Conservation (phyloP, 1,140 invertebrate genomes). For the Goniozus legneri region DNA sequence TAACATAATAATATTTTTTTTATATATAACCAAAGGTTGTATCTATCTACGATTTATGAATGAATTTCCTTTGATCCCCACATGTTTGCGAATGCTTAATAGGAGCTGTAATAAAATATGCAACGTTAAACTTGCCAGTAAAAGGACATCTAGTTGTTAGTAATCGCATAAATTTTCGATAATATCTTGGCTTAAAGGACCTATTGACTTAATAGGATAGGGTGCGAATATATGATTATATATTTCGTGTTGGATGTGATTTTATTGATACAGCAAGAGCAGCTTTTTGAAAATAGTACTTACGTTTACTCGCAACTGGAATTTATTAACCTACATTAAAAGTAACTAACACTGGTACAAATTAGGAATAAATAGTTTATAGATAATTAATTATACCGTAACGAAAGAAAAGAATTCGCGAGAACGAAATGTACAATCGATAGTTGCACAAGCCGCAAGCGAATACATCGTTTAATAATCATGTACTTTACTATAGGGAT, state of each 20-base stretch:
- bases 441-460: constrained; percentile 11
- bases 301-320: constrained; percentile 1
- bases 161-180: constrained; percentile 1
- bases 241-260: constrained; percentile 6
- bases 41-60: constrained; percentile 24
- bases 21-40: constrained; percentile 34
- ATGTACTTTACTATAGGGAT: constrained; percentile 34
- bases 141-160: constrained; percentile 10
- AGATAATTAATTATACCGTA: constrained; percentile 9
- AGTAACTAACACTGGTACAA: constrained; percentile 9
- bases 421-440: constrained; percentile 12
- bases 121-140: constrained; percentile 24
- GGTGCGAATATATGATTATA: constrained; percentile 8
- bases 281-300: not conserved
- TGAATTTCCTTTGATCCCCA: constrained; percentile 10
- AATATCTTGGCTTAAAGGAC: constrained; percentile 1
- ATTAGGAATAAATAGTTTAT: not conserved
- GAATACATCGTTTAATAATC: constrained; percentile 17
- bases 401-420: constrained; percentile 11
- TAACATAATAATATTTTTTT: constrained; percentile 26
- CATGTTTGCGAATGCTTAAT: constrained; percentile 16
- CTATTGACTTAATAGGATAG: not conserved
- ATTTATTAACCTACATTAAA: constrained; percentile 8
- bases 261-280: not conserved
- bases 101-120: constrained; percentile 14